These are phyloP conservation scores for Drosophila falleni DNA, from an alignment of 2,888 invertebrate species.

Conservation along the genomic window DNA sequence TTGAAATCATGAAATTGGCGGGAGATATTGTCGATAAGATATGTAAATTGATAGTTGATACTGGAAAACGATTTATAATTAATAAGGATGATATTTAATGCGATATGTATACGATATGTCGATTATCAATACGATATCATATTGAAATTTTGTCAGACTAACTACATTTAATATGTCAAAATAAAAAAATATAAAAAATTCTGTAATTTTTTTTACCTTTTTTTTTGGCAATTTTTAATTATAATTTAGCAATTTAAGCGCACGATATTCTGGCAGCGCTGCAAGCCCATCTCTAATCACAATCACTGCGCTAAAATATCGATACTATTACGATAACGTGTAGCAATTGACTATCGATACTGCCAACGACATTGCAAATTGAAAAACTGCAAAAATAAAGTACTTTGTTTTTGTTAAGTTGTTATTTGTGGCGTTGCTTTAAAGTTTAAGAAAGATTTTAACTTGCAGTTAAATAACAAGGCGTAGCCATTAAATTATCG, in stretches of 20 bases:
- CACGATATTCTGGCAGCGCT: no score
- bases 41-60: neutral
- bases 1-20: conserved; percentile 27
- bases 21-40: conserved; percentile 30
- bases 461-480: neutral
- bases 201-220: no score
- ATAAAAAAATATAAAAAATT: no score
- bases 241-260: no score
- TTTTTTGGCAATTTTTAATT: no score
- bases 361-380: no score
- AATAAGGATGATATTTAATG: no score
- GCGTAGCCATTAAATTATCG: neutral
- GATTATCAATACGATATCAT: neutral
- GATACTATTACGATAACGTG: neutral
- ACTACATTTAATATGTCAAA: no score
- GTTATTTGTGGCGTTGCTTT: neutral
- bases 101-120: neutral
- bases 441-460: neutral
- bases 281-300: neutral
- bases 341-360: neutral
- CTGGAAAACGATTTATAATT: no score
- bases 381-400: neutral
- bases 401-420: neutral
- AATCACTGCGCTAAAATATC: neutral
- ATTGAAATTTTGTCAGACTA: no score